A percentile compares a stretch with the other conserved stretches of the same genome.
phyloP scores from a whole-genome alignment of 2,797 vertebrate species.

The Dicrostonyx torquatus region DNA sequence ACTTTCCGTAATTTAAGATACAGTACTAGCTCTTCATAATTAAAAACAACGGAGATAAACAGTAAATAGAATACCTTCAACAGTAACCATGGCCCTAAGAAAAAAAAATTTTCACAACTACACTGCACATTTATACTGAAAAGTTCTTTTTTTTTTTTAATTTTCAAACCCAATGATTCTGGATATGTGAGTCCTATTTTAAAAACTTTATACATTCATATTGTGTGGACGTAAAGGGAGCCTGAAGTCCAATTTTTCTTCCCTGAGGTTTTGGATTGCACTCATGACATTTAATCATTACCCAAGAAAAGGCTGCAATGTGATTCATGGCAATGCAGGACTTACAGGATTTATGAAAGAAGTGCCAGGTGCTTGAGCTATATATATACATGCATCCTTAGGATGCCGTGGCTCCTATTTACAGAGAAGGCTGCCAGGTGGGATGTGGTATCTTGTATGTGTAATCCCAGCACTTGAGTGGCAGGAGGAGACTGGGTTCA shows the following conservation, averaged over 20 bases:
- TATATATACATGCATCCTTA: neutral
- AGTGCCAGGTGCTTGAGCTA: neutral
- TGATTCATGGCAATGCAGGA: neutral
- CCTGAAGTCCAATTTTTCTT: slow-evolving; percentile 30
- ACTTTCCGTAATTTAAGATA: slow-evolving; percentile 8
- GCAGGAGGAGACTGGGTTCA: neutral
- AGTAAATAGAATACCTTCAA: neutral
- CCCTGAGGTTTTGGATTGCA: neutral
- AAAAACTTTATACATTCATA: neutral
- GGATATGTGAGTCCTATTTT: neutral
- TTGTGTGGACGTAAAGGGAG: neutral
- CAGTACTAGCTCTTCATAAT: slow-evolving; percentile 17
- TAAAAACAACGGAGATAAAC: neutral
- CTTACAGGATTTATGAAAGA: neutral
- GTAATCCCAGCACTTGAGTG: neutral
- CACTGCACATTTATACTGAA: neutral
- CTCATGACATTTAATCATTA: neutral
- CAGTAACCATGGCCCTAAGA: neutral
- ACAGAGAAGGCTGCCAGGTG: neutral
- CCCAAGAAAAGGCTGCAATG: neutral
- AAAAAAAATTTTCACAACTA: neutral
- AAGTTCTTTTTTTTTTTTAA: neutral
- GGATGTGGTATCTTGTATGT: neutral
- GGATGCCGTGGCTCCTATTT: neutral
- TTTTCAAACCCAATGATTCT: neutral